phyloP scores from a whole-genome alignment of 2,888 invertebrate genomes.

The Myathropa florea region DNA sequence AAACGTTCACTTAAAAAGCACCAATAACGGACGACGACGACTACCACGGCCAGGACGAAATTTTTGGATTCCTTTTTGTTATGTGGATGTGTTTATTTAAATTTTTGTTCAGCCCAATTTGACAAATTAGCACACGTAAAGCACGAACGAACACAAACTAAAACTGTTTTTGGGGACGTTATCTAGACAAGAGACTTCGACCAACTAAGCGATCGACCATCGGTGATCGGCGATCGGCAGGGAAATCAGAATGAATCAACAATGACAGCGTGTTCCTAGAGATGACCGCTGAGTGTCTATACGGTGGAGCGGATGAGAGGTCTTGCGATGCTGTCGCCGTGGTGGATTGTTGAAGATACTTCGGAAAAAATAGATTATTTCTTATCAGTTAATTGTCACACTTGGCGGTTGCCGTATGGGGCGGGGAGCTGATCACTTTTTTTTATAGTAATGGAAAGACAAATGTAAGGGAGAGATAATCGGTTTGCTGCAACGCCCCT shows the following conservation, averaged over 20 bases:
- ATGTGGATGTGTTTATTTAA: background rate
- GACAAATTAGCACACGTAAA: constrained; percentile 58
- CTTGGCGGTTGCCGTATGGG: constrained; percentile 15
- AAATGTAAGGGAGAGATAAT: background rate
- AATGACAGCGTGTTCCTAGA: constrained; percentile 20
- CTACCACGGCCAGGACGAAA: constrained; percentile 38
- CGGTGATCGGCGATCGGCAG: constrained; percentile 1
- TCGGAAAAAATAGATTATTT: constrained; percentile 48
- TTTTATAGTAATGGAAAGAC: constrained; percentile 1
- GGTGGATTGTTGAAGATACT: constrained; percentile 9
- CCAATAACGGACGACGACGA: constrained; percentile 20
- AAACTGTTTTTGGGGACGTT: constrained; percentile 74
- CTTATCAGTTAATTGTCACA: constrained; percentile 51
- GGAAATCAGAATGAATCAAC: background rate
- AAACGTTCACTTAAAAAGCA: constrained; percentile 58
- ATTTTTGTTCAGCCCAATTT: constrained; percentile 9
- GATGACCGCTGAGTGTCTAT: constrained; percentile 45
- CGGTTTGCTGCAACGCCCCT: background rate
- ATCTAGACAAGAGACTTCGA: constrained; percentile 81
- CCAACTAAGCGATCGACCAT: constrained; percentile 76
- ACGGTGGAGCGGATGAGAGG: constrained; percentile 16
- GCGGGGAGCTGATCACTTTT: constrained; percentile 7
- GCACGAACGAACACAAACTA: constrained; percentile 65
- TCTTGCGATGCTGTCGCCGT: constrained; percentile 32
- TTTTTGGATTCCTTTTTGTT: background rate